These are phyloP conservation scores for Crocallis elinguaria DNA, from an alignment of 2,888 invertebrate genomes.

Conservation along the genomic window DNA sequence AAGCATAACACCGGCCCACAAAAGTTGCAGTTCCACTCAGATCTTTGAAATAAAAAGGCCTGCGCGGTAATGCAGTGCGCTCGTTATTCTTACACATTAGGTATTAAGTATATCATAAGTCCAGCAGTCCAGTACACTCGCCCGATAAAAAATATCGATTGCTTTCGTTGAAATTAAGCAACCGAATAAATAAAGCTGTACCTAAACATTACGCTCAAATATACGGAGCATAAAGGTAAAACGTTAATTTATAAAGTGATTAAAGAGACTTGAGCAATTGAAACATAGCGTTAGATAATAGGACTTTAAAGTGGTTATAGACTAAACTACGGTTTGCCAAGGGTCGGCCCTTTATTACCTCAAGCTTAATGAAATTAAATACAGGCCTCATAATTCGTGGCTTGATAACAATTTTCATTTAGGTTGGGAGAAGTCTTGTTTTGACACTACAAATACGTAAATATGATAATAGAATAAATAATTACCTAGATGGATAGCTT, in stretches of 20 bases:
- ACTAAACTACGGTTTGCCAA: slow-evolving; percentile 20
- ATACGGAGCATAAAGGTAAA: not conserved
- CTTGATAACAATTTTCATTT: slow-evolving; percentile 19
- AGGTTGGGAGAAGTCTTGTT: slow-evolving; percentile 2
- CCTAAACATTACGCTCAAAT: not conserved
- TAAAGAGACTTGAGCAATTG: slow-evolving; percentile 4
- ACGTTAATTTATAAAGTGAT: not conserved
- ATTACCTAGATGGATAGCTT: too few species aligned
- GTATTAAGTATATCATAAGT: too few species aligned
- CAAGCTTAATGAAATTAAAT: slow-evolving; percentile 30
- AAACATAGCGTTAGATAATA: slow-evolving; percentile 11
- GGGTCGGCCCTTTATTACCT: slow-evolving; percentile 25
- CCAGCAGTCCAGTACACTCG: too few species aligned
- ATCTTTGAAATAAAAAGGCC: too few species aligned
- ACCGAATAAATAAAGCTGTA: not conserved
- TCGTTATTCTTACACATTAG: too few species aligned
- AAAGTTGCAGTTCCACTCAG: too few species aligned
- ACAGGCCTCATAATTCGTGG: slow-evolving; percentile 19
- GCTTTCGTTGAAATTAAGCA: too few species aligned
- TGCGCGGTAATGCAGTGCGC: too few species aligned
- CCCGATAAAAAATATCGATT: too few species aligned
- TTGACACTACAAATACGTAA: not conserved
- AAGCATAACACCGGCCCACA: too few species aligned
- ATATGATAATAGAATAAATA: too few species aligned
- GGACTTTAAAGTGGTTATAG: slow-evolving; percentile 21